These are phyloP conservation scores for Potorous gilbertii DNA, from an alignment of 2,797 vertebrate genomes.

Conservation along the genomic window DNA sequence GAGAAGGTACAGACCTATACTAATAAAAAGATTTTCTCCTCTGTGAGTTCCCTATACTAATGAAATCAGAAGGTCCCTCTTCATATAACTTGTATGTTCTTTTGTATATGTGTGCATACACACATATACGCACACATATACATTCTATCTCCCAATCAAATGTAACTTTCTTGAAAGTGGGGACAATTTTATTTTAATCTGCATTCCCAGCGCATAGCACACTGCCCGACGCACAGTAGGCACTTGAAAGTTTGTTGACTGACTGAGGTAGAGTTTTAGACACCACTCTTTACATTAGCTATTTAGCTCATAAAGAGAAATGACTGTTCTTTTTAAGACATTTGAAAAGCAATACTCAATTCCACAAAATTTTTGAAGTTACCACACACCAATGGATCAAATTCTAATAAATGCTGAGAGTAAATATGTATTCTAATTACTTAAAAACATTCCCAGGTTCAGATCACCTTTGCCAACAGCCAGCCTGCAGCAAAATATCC, in stretches of 20 bases:
- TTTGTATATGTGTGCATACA: too few relatives aligned
- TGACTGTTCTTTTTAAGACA: neutral
- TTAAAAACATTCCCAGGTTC: conserved; percentile 31
- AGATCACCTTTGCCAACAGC: conserved; percentile 58
- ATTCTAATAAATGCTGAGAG: neutral
- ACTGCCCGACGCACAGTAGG: neutral
- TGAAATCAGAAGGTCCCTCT: neutral
- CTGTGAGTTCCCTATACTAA: neutral
- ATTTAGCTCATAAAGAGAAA: neutral
- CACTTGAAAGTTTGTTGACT: neutral
- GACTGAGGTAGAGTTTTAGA: neutral
- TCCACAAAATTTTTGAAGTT: neutral
- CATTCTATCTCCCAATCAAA: neutral
- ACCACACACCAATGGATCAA: neutral
- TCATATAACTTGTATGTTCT: neutral
- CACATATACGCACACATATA: too few relatives aligned
- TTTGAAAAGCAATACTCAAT: neutral
- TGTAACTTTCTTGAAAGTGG: neutral
- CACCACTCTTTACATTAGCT: neutral
- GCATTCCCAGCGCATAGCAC: neutral
- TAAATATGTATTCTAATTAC: conserved; percentile 37
- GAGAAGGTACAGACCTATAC: neutral
- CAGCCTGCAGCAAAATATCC: conserved; percentile 68
- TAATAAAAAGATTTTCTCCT: neutral
- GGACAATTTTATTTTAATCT: neutral